These are phyloP conservation scores for Temnopleurus reevesii DNA, from an alignment of 53 echinoderm and acorn worm species.

Conservation along the genomic window DNA sequence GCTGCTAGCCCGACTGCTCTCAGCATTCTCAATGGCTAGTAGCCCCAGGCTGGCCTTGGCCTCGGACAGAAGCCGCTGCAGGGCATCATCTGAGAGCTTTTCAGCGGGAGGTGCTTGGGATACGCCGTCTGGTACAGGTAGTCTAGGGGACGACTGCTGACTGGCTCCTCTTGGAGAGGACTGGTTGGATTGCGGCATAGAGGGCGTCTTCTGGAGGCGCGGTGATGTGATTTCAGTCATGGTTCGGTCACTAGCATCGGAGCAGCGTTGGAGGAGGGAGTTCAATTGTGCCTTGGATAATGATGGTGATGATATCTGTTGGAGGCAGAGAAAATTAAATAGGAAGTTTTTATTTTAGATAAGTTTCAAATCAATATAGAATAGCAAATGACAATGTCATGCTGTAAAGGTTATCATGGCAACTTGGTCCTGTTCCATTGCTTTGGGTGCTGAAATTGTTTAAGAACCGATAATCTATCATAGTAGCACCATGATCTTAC, in stretches of 20 bases:
- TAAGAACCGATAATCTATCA: no score
- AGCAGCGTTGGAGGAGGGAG: slow-evolving; percentile 80
- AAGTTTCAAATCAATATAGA: no score
- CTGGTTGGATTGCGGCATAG: slow-evolving; percentile 33
- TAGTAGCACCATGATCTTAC: no score
- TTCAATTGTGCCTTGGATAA: slow-evolving; percentile 71
- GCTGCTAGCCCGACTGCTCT: slow-evolving; percentile 36
- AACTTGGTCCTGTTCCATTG: no score
- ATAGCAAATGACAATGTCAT: no score
- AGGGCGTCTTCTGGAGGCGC: slow-evolving; percentile 47
- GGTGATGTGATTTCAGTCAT: slow-evolving; percentile 80
- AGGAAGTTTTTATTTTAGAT: no score
- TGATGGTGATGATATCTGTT: slow-evolving; percentile 86
- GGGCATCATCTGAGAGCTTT: slow-evolving; percentile 70
- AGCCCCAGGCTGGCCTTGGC: slow-evolving; percentile 73
- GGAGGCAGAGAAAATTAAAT: not conserved
- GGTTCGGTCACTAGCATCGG: slow-evolving; percentile 84
- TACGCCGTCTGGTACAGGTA: not conserved
- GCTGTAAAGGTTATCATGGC: no score
- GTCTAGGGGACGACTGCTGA: slow-evolving; percentile 64
- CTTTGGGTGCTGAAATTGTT: no score
- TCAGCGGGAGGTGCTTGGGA: not conserved
- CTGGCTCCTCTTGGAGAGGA: slow-evolving; percentile 1
- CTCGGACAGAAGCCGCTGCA: slow-evolving; percentile 76
- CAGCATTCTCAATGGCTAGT: slow-evolving; percentile 54